These are phyloP conservation scores for Neosilurus mollespiculum DNA, from an alignment of 2,797 vertebrate species.

Conservation along the genomic window DNA sequence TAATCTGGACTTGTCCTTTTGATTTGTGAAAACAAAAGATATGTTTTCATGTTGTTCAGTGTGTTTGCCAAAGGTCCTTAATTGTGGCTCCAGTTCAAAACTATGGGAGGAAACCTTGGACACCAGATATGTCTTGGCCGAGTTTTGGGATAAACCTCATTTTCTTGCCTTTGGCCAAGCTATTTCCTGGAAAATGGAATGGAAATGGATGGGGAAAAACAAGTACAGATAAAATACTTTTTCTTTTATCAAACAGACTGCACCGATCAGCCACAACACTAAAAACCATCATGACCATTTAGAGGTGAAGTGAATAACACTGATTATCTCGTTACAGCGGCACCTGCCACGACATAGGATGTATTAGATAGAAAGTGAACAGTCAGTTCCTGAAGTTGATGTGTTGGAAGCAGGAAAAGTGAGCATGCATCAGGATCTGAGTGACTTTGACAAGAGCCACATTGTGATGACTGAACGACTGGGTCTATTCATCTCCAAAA, in stretches of 20 bases:
- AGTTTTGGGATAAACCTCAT: not conserved
- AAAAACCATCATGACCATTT: too few species aligned
- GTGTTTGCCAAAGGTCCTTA: not conserved
- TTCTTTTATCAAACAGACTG: not conserved
- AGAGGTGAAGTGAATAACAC: too few species aligned
- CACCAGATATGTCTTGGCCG: constrained; percentile 3
- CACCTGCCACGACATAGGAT: too few species aligned
- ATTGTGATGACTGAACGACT: too few species aligned
- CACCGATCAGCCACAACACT: too few species aligned
- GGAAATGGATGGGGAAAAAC: not conserved
- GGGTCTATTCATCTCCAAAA: too few species aligned
- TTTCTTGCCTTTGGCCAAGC: constrained; percentile 4
- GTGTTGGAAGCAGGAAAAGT: too few species aligned
- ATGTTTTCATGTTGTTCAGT: not conserved
- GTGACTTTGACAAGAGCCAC: too few species aligned
- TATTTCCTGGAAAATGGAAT: not conserved
- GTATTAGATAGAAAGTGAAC: too few species aligned
- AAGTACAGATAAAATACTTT: not conserved
- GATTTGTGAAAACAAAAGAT: not conserved
- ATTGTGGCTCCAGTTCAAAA: not conserved
- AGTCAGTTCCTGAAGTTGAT: too few species aligned
- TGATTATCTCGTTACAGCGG: too few species aligned
- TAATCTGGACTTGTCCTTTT: not conserved
- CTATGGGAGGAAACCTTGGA: constrained; percentile 6
- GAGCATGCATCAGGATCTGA: too few species aligned